A percentile compares a stretch with the other conserved stretches of the same genome.
These are phyloP conservation scores for Turdus rufiventris DNA, from an alignment of 2,113 vertebrate species.

Conservation along the genomic window DNA sequence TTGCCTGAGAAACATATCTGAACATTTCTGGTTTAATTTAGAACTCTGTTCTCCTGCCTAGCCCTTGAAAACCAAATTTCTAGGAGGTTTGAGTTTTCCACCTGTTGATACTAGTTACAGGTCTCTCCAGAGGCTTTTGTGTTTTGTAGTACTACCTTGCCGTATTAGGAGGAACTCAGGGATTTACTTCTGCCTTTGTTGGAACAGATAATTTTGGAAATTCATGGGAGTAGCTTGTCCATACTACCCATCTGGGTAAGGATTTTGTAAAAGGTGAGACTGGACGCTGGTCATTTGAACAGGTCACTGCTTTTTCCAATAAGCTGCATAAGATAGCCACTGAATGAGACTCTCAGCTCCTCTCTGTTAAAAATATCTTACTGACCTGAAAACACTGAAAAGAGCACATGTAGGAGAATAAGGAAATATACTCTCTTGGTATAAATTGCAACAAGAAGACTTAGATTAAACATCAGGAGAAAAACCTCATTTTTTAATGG, in stretches of 20 bases:
- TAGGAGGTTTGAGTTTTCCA: neutral
- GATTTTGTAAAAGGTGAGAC: neutral
- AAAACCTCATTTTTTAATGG: neutral
- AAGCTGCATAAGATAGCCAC: neutral
- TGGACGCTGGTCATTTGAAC: neutral
- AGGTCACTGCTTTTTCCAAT: neutral
- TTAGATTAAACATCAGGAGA: neutral
- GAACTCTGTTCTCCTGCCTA: neutral
- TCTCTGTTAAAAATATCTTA: constrained; percentile 31
- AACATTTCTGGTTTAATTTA: neutral
- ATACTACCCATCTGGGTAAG: neutral
- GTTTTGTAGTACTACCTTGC: neutral
- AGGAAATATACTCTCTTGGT: neutral
- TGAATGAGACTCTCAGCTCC: neutral
- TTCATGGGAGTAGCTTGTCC: neutral
- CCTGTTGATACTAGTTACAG: neutral
- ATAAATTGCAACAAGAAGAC: constrained; percentile 8
- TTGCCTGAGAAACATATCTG: neutral
- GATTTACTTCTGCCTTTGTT: neutral
- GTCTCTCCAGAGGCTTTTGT: neutral
- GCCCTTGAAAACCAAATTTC: neutral
- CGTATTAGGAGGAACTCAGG: neutral
- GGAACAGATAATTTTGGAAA: neutral
- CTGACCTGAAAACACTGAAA: neutral
- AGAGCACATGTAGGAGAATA: neutral